Base-by-base conservation (phyloP, 37 sponge, comb jelly and placozoan species). In the Halisarca cf. caerulea region DNA sequence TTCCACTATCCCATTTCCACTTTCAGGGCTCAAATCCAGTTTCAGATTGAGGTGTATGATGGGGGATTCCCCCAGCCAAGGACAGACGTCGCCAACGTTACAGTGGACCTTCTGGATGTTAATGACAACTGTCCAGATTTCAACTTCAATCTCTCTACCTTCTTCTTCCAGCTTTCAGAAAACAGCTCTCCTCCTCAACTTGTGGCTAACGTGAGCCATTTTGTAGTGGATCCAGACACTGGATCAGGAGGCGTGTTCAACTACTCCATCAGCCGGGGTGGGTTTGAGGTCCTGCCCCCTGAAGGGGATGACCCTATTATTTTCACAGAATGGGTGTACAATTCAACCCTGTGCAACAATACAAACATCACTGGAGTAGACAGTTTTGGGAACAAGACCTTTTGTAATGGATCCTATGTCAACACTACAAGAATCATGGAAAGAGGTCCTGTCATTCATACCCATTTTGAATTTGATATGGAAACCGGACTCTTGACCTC, bases 61-160 rank as follows among this genome's bases (percentile, higher is more conserved):
- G 94, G 91, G 32, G 94, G 94, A 27, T 94, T 86, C 43, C 94
- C 94, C 51, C 83, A 70, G 27, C 94, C 94, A 36, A 82, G 78
- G 32, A 90, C 88, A 15, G 91, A 88, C 37, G 8, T 40, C 6
- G 66, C 86, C 38, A 90, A 86, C 39, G 87, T 94, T 53, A 88
- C 88, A 2, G 84, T 94, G 17, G 81, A 34, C 1, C 91, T 94
- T 20, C 20, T 37, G 4, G 87, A 84, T 3, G 51, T 27, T 5
- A 93, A 93, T 66, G 91, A 91, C 45, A 85, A 88, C 18, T 70
- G 89, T 32, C 94, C 94, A 41, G 68, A 45, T n/a, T 89, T 94
- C 71, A 60, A 69, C 18, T 78, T 90, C 27, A n/a, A 74, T 62
- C 89, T 86, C 1, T 36, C 55, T 1, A 77, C 58, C 14, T 88